Evolutionary conservation across 2,113 vertebrate genomes (phyloP), one percentile per base, ranked within the genome.

Genomic region (Microcebus griseorufus): DNA sequence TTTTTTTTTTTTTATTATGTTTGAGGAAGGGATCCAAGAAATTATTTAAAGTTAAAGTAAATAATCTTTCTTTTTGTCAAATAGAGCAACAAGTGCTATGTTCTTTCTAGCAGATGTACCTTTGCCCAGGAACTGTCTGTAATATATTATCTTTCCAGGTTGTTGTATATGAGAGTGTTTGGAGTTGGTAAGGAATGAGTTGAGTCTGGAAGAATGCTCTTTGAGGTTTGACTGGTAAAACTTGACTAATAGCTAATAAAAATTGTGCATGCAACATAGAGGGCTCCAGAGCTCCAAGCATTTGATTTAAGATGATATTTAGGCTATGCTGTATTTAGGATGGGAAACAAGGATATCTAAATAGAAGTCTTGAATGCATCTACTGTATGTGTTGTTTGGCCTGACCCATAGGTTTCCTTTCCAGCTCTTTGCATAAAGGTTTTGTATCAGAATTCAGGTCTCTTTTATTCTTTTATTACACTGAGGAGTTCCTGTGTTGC

Each of bases 201-300:
- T 81, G 11, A 1, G 86, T 72, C 91, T 69, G 86, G 42, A 72
- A 93, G 14, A 67, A 14, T 73, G 92, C 25, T 94, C 60, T 94
- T 37, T 78, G 51, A 79, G 87, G 42, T 79, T 80, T 88, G 32
- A 70, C 73, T 94, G 89, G 48, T 83, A 70, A 96, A 94, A 76
- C 69, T 11, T 79, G 96, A 95, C 69, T 58, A 91, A 90, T 83
- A 48, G 88, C 76, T 96, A 95, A 90, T 91, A 79, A 73, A 96
- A 98, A 90, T 94, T 92, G 86, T 64, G 60, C 14, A 32, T 94
- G 97, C 79, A 93, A 96, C 93, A 84, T 70, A 98, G 97, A 97
- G 92, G 95, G 95, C 96, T 98, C 94, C 98, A 62, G 84, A 98
- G 94, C 82, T 86, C 96, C 95, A 96, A 82, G 97, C 96, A 97